Percentiles rank a stretch among this genome's conserved stretches.
Evolutionary conservation across 2,888 invertebrate genomes (phyloP).

Genomic region (Heteropelma amictum): DNA sequence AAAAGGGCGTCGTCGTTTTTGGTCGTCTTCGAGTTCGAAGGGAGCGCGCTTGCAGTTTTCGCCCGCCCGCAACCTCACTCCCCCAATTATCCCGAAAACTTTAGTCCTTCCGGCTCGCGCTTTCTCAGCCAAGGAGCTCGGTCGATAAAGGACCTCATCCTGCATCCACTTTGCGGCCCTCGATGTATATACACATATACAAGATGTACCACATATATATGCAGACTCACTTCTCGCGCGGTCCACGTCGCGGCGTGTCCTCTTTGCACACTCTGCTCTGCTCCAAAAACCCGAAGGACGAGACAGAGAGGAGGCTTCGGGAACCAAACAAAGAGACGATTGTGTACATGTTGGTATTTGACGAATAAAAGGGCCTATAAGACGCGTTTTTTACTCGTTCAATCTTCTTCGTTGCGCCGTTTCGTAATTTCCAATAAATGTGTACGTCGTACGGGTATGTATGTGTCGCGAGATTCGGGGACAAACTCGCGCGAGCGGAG

Average conservation of each 20-base stretch:
- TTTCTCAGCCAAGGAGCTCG: slow-evolving; percentile 41
- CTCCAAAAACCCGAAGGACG: too few relatives aligned
- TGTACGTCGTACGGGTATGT: not conserved
- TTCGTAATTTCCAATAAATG: not conserved
- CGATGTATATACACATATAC: too few relatives aligned
- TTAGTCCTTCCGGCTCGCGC: slow-evolving; percentile 67
- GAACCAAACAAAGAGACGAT: not conserved
- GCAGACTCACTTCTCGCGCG: slow-evolving; percentile 25
- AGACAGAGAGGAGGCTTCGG: slow-evolving; percentile 4
- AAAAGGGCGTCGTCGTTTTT: slow-evolving; percentile 62
- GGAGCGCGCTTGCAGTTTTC: slow-evolving; percentile 58
- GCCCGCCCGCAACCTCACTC: slow-evolving; percentile 60
- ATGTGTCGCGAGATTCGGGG: slow-evolving; percentile 10
- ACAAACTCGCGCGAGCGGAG: slow-evolving; percentile 34
- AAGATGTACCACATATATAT: too few relatives aligned
- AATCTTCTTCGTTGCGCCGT: slow-evolving; percentile 1
- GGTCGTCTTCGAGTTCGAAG: slow-evolving; percentile 55
- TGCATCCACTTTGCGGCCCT: slow-evolving; percentile 12
- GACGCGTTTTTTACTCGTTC: not conserved
- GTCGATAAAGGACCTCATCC: slow-evolving; percentile 61
- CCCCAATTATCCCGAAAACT: slow-evolving; percentile 71
- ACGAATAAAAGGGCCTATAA: slow-evolving; percentile 19
- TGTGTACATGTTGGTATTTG: not conserved
- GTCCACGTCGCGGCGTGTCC: too few relatives aligned
- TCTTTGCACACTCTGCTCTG: slow-evolving; percentile 56